Evolutionary conservation across 2,113 vertebrate genomes (phyloP), one percentile per base, ranked within the genome.

Genomic region (Reinhardtius hippoglossoides): DNA sequence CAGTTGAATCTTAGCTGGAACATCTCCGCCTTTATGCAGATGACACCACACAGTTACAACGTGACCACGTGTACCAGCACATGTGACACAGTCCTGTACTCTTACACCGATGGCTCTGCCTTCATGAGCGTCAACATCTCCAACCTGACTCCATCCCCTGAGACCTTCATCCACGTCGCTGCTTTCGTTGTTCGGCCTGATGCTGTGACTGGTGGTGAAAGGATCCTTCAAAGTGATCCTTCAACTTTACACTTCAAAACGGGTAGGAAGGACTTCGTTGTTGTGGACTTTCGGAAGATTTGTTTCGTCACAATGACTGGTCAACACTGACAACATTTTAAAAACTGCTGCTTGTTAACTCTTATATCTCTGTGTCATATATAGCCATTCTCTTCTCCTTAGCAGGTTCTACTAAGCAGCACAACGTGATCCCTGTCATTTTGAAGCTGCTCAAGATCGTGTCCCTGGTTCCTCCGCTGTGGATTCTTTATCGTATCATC

Each of bases 21-120:
- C 21, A 14, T 86, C 5, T 84, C 88, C 15, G 40, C 80, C 3
- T 74, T 80, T 27, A 87, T 86, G 88, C 85, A 69, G 79, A 79
- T 10, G 24, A 83, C 55, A 2, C 52, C 44, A 21, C 88, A 89
- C 72, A 44, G 15, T 74, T 87, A 89, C 74, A 86, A 76, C 1
- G 78, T 89, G 35, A 86, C 75, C 5, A 66, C 18, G 35, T 82
- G 83, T 26, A 21, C 10, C 65, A 21, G 6, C 24, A 57, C 18
- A 2, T 83, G 83, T 27, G 9, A 64, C 1, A 74, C 35, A 5
- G 37, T 54, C 24, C 1, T 59, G 20, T 50, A 63, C 31, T 3
- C 14, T n/a, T 70, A 60, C 67, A 70, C 0, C 14, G 2, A 13
- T 1, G 54, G 23, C 69, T 76, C 80, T 20, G 37, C 40, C 6